phyloP scores from a whole-genome alignment of 2,113 vertebrate genomes.

The Mormyrus lacerda region DNA sequence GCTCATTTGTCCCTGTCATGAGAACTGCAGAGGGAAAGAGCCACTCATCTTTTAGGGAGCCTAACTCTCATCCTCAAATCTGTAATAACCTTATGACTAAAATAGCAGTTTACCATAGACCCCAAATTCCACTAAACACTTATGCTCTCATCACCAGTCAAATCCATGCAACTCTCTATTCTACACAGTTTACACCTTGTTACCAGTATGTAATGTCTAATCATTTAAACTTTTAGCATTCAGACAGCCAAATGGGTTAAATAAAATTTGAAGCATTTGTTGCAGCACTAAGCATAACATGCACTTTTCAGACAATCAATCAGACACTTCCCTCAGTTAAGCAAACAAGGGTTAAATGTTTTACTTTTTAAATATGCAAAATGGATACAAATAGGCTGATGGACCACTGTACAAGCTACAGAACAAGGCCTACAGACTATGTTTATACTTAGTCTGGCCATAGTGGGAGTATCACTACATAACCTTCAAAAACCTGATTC shows the following conservation, averaged over 20 bases:
- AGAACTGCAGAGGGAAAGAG: neutral
- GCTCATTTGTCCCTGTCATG: neutral
- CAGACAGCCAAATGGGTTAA: neutral
- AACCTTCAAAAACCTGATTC: conserved; percentile 6
- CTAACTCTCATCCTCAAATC: neutral
- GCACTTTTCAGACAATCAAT: neutral
- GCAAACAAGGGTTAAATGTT: neutral
- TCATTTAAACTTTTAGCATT: neutral
- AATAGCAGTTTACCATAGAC: neutral
- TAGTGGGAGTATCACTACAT: neutral
- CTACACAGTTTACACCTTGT: neutral
- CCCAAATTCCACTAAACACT: neutral
- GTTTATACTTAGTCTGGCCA: no score
- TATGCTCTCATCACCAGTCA: neutral
- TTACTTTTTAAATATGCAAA: neutral
- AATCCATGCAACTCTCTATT: neutral
- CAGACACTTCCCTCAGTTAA: neutral
- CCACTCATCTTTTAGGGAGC: neutral
- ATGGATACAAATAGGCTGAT: neutral
- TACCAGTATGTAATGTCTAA: neutral
- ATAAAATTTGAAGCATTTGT: neutral
- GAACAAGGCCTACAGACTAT: neutral
- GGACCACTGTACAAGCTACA: neutral
- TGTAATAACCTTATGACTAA: neutral
- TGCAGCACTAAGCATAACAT: neutral